phyloP scores from a whole-genome alignment of 1,140 invertebrate species.

The Drusus annulatus region DNA sequence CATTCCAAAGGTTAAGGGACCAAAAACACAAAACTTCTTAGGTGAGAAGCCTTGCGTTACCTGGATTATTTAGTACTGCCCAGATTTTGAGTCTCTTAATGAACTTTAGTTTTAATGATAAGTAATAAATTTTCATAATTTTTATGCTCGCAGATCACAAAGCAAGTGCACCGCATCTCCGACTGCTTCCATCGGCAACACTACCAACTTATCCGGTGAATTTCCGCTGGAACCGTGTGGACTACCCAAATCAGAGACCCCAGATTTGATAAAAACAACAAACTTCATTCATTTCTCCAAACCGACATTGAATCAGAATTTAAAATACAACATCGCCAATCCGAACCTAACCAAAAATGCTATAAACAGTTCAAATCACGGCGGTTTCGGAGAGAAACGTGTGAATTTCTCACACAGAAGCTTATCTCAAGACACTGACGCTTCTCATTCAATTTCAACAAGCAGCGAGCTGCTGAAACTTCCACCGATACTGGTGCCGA shows the following conservation, averaged over 20 bases:
- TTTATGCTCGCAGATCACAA: slow-evolving; percentile 69
- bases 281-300: slow-evolving; percentile 42
- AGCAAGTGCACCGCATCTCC: slow-evolving; percentile 69
- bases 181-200: slow-evolving; percentile 58
- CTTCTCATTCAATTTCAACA: slow-evolving; percentile 70
- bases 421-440: slow-evolving; percentile 73
- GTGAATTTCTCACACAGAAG: slow-evolving; percentile 71
- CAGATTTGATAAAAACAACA: slow-evolving; percentile 45
- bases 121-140: not conserved
- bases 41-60: too few species aligned
- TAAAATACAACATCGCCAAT: not conserved
- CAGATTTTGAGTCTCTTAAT: too few species aligned
- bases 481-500: slow-evolving; percentile 80
- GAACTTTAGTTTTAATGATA: too few species aligned
- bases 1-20: too few species aligned
- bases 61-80: too few species aligned
- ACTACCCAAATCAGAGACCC: slow-evolving; percentile 58
- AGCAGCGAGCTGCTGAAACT: slow-evolving; percentile 74
- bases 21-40: too few species aligned
- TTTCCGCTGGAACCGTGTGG: slow-evolving; percentile 60
- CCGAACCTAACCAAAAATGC: not conserved
- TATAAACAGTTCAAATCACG: not conserved
- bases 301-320: slow-evolving; percentile 13
- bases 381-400: slow-evolving; percentile 62
- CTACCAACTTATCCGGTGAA: slow-evolving; percentile 63